These are phyloP conservation scores for Ceratina japonica DNA, from an alignment of 1,140 invertebrate species.

Conservation along the genomic window DNA sequence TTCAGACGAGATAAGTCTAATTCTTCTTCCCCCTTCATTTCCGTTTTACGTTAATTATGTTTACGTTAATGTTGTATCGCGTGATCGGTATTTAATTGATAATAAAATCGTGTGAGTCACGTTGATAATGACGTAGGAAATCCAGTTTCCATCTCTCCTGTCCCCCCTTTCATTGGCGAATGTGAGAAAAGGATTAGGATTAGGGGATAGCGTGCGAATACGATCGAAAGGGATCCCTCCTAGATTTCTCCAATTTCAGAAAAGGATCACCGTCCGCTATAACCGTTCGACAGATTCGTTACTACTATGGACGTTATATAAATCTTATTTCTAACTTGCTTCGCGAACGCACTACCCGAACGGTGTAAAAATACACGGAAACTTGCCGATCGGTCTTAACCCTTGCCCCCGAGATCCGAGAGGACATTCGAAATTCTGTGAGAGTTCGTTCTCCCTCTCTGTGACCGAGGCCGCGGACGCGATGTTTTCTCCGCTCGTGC, in stretches of 20 bases:
- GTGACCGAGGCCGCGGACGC: constrained; percentile 15
- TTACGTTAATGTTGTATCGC: no score
- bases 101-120: neutral
- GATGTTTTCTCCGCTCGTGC: constrained; percentile 58
- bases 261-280: constrained; percentile 43
- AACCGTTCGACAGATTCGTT: constrained; percentile 50
- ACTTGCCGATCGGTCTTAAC: neutral
- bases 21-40: neutral
- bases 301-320: neutral
- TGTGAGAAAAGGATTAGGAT: constrained; percentile 77
- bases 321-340: constrained; percentile 20
- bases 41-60: neutral
- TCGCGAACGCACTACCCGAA: neutral
- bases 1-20: neutral
- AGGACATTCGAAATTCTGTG: constrained; percentile 36
- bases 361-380: neutral
- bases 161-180: constrained; percentile 38
- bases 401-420: neutral
- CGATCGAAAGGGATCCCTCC: constrained; percentile 52
- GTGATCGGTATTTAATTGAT: neutral
- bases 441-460: constrained; percentile 48
- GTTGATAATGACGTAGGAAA: constrained; percentile 20
- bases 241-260: constrained; percentile 46
- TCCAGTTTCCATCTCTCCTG: constrained; percentile 51
- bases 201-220: constrained; percentile 62